These are phyloP conservation scores for Fundulus diaphanus DNA, from an alignment of 2,797 vertebrate genomes.

Conservation along the genomic window DNA sequence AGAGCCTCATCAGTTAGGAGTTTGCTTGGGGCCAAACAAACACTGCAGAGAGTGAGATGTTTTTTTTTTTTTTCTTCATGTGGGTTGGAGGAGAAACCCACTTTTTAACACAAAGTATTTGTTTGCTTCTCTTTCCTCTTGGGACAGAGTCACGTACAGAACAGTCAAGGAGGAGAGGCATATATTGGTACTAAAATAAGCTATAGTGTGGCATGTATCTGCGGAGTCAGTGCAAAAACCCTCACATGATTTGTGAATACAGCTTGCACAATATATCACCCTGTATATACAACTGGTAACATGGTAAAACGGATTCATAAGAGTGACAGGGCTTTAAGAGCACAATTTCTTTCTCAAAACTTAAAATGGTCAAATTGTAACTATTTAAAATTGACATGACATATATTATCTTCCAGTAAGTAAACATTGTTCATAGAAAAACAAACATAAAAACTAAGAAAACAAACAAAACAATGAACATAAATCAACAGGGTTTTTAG, in stretches of 20 bases:
- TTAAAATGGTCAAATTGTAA: too few relatives aligned
- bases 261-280: neutral
- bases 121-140: neutral
- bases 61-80: neutral
- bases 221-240: neutral
- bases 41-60: neutral
- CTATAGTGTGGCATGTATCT: neutral
- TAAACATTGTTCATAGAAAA: too few relatives aligned
- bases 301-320: neutral
- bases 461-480: neutral
- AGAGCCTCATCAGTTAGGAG: constrained; percentile 1
- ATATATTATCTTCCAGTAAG: neutral
- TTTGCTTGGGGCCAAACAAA: constrained; percentile 5
- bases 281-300: neutral
- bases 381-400: neutral
- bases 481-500: too few relatives aligned
- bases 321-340: neutral
- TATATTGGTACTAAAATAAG: neutral
- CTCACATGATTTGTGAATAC: too few relatives aligned
- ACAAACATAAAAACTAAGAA: neutral
- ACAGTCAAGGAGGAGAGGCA: neutral
- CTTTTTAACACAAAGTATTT: neutral
- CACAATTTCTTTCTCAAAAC: neutral
- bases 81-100: neutral
- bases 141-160: neutral